Conservation (phyloP, 2,888 invertebrate genomes). For the Orthosia gothica region DNA sequence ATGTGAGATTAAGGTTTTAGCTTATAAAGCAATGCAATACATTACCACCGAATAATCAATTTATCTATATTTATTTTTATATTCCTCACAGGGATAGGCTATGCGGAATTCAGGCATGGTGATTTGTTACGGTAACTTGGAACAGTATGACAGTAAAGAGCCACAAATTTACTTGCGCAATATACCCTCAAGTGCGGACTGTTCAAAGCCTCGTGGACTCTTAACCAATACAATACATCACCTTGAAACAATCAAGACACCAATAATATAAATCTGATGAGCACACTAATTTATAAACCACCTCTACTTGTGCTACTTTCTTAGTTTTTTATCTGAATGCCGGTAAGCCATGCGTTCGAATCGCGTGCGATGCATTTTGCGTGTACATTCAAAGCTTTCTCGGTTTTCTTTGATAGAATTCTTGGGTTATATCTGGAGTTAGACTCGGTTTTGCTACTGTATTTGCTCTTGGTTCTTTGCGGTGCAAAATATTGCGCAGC, state of each 20-base stretch:
- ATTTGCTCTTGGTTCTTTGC: constrained; percentile 17
- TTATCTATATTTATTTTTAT: no score
- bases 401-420: constrained; percentile 67
- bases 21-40: no score
- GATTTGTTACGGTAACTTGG: background rate
- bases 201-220: background rate
- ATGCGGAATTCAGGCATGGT: background rate
- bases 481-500: no score
- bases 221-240: constrained; percentile 34
- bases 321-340: constrained; percentile 70
- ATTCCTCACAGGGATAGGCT: background rate
- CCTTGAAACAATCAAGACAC: constrained; percentile 34
- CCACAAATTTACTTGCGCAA: background rate
- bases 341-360: constrained; percentile 60
- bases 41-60: no score
- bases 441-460: constrained; percentile 36
- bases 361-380: constrained; percentile 69
- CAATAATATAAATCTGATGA: constrained; percentile 49
- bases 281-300: constrained; percentile 65
- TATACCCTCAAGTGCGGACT: background rate
- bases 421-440: constrained; percentile 51
- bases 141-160: background rate
- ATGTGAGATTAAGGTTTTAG: no score
- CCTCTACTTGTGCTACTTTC: constrained; percentile 66
- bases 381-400: constrained; percentile 69